These are phyloP conservation scores for Polypterus bichir DNA, from an alignment of 2,113 vertebrate genomes.

Conservation along the genomic window DNA sequence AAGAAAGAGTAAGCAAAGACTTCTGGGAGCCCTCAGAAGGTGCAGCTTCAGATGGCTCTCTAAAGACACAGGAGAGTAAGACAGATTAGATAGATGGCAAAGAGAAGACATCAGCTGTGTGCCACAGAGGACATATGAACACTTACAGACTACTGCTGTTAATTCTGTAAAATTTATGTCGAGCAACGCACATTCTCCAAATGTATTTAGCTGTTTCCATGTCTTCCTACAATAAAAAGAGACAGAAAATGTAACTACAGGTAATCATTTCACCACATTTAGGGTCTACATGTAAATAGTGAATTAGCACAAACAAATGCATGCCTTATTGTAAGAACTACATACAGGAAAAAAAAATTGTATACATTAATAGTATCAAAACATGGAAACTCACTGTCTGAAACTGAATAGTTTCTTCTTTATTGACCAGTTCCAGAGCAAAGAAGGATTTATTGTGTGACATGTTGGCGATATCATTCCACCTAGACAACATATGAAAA, in stretches of 20 bases:
- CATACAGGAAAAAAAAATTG: conserved; percentile 28
- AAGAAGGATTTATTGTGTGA: conserved; percentile 96
- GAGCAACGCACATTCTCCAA: conserved; percentile 87
- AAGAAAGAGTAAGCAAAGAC: conserved; percentile 74
- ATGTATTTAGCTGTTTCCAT: conserved; percentile 98
- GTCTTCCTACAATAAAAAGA: conserved; percentile 68
- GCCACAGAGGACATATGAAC: conserved; percentile 18
- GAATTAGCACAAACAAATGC: too few species aligned
- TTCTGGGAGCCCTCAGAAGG: conserved; percentile 71
- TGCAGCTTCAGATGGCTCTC: conserved; percentile 65
- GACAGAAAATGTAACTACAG: background rate
- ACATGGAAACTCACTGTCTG: conserved; percentile 75
- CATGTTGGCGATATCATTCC: conserved; percentile 96
- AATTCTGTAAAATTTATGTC: conserved; percentile 94
- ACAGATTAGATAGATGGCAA: conserved; percentile 25
- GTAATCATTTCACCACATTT: too few species aligned
- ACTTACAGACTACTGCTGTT: conserved; percentile 93
- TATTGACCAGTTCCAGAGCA: conserved; percentile 76
- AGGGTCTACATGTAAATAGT: too few species aligned
- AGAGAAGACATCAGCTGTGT: conserved; percentile 16
- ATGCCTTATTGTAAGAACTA: background rate
- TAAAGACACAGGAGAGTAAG: conserved; percentile 52
- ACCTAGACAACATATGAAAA: conserved; percentile 56
- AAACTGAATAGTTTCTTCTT: conserved; percentile 93
- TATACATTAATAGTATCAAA: background rate